Evolutionary conservation across 2,113 vertebrate species (phyloP).

Genomic region (Megatriorchis doriae): DNA sequence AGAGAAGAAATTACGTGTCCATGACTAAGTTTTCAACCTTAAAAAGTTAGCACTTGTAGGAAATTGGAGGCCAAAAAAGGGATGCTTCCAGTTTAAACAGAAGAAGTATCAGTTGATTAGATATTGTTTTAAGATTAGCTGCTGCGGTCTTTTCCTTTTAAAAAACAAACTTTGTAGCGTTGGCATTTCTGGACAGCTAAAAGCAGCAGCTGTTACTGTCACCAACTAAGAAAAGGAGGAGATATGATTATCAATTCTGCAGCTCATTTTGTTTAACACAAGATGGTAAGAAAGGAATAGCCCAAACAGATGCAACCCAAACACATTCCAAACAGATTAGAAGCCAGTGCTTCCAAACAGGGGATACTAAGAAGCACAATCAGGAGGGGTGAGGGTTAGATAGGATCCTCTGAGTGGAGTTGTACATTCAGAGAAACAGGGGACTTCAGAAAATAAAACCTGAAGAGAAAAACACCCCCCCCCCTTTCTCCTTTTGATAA

Average conservation of each 20-base stretch:
- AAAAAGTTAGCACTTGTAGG: neutral
- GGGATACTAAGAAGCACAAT: neutral
- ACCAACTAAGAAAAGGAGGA: neutral
- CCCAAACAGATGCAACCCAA: neutral
- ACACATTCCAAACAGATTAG: neutral
- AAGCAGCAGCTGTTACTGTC: neutral
- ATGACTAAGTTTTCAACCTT: neutral
- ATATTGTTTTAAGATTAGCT: neutral
- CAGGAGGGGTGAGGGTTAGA: neutral
- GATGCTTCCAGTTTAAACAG: neutral
- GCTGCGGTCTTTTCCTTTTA: neutral
- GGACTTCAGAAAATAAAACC: neutral
- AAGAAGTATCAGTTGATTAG: neutral
- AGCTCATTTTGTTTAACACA: neutral
- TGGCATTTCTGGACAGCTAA: neutral
- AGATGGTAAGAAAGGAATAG: neutral
- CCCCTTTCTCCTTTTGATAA: neutral
- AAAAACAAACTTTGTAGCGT: neutral
- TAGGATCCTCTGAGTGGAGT: neutral
- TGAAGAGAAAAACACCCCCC: neutral
- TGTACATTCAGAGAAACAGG: neutral
- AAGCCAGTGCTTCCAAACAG: neutral
- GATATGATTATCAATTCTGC: neutral
- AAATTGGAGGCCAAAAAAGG: neutral
- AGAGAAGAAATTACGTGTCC: neutral